Conservation (phyloP, 2,797 vertebrate genomes). For the Anguilla marmorata region DNA sequence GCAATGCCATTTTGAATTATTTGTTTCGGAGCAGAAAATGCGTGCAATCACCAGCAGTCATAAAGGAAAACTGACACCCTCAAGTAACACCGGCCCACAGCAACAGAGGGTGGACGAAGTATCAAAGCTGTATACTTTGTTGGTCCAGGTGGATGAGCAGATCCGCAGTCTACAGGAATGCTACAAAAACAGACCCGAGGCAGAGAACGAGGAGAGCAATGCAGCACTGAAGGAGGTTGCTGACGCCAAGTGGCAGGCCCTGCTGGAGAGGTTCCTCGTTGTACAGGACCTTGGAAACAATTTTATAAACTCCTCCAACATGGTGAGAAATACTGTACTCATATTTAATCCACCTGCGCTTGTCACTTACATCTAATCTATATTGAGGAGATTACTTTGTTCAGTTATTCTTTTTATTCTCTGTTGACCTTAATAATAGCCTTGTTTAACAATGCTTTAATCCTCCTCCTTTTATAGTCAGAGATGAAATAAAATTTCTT, state of each 20-base stretch:
- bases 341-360: not conserved
- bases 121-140: not conserved
- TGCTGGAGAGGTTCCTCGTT: conserved; percentile 73
- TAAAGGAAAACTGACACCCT: not conserved
- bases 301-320: conserved; percentile 72
- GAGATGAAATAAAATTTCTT: no score
- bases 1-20: not conserved
- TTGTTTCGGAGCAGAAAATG: not conserved
- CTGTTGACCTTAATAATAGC: no score
- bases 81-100: not conserved
- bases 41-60: not conserved
- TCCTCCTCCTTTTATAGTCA: no score
- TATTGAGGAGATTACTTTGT: not conserved
- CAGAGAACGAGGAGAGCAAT: conserved; percentile 50
- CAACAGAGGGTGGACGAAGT: not conserved
- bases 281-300: conserved; percentile 73
- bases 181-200: conserved; percentile 61
- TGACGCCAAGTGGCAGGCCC: conserved; percentile 69
- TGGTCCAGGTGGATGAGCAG: conserved; percentile 70
- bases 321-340: conserved; percentile 62
- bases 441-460: no score
- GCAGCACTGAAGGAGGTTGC: conserved; percentile 50
- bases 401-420: no score
- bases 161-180: conserved; percentile 67
- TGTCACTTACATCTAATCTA: not conserved